Base-by-base conservation (phyloP, 2,797 vertebrate genomes). In the Pipistrellus pipistrellus region DNA sequence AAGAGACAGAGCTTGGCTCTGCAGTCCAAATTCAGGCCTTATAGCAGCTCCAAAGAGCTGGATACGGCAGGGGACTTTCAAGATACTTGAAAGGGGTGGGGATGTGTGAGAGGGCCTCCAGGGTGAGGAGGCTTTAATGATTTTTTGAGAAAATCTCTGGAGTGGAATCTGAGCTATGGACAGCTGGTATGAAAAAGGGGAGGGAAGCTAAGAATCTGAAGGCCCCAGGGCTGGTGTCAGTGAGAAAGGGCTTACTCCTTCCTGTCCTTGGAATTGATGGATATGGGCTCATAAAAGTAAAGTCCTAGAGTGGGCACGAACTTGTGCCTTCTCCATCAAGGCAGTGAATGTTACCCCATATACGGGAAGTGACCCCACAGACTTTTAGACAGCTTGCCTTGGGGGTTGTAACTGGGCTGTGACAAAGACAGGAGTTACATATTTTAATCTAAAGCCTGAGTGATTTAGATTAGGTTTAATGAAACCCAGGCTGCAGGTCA, bases 391-490 rank as follows among this genome's bases (percentile, higher is more conserved):
- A 75, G 23, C 38, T 73, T 71, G 35, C 30, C 59, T 75, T 72
- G 11, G 11, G 18, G 46, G 6, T 57, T 53, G 6, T 68, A 59
- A 32, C 69, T 17, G 7, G 72, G 20, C 51, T 35, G 30, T 44
- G 51, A 41, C 73, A 51, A 57, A 81, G n/a, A 83, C 53, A 81
- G 62, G 62, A 55, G 57, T 27, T 83, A 48, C 30, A 46, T 66
- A 35, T 84, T 87, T 76, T 87, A 55, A 82, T 66, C 57, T 30
- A n/a, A 90, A 91, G 90, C 13, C 18, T 35, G 59, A 73, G 30
- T 51, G 38, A 91, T 89, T 57, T 83, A n/a, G 10, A 21, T 51
- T 66, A 80, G 51, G 62, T 51, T 71, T 44, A 77, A 82, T 62
- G 23, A 53, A 84, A 91, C 30, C 21, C 44, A 55, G 44, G 9